Percentiles rank a stretch among this genome's conserved stretches.
phyloP scores from a whole-genome alignment of 1,140 invertebrate species.

The Heliconius hewitsoni region DNA sequence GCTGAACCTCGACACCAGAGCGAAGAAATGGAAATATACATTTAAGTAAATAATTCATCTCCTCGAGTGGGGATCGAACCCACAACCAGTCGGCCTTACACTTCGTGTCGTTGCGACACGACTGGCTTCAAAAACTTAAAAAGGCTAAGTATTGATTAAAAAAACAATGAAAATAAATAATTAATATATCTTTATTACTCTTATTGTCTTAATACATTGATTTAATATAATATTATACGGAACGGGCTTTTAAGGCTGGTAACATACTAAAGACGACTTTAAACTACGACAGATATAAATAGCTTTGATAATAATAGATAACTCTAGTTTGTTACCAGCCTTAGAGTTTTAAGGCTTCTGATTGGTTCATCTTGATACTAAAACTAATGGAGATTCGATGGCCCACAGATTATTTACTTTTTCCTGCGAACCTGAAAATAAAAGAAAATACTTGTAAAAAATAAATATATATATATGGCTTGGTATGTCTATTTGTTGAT shows the following conservation, averaged over 20 bases:
- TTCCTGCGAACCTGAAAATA: slow-evolving; percentile 49
- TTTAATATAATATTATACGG: slow-evolving; percentile 36
- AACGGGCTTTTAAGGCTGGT: slow-evolving; percentile 13
- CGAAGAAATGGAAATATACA: too few species aligned
- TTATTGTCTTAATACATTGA: slow-evolving; percentile 45
- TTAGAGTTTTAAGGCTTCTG: background rate
- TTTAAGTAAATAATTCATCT: too few species aligned
- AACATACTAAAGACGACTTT: slow-evolving; percentile 13
- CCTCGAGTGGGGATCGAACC: too few species aligned
- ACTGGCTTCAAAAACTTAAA: too few species aligned
- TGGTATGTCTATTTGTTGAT: too few species aligned
- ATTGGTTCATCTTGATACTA: slow-evolving; percentile 38
- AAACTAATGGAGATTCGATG: slow-evolving; percentile 34
- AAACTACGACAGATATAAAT: slow-evolving; percentile 11
- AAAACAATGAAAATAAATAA: slow-evolving; percentile 30
- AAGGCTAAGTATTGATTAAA: too few species aligned
- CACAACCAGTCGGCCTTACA: too few species aligned
- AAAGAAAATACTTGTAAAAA: background rate
- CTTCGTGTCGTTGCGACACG: too few species aligned
- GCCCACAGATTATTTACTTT: slow-evolving; percentile 44
- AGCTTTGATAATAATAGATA: background rate
- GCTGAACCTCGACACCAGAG: too few species aligned
- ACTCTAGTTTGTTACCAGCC: slow-evolving; percentile 20
- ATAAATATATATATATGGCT: too few species aligned
- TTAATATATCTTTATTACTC: slow-evolving; percentile 52